Evolutionary conservation across 2,888 invertebrate genomes (phyloP), one percentile per base, ranked within the genome.

Genomic region (Myathropa florea): DNA sequence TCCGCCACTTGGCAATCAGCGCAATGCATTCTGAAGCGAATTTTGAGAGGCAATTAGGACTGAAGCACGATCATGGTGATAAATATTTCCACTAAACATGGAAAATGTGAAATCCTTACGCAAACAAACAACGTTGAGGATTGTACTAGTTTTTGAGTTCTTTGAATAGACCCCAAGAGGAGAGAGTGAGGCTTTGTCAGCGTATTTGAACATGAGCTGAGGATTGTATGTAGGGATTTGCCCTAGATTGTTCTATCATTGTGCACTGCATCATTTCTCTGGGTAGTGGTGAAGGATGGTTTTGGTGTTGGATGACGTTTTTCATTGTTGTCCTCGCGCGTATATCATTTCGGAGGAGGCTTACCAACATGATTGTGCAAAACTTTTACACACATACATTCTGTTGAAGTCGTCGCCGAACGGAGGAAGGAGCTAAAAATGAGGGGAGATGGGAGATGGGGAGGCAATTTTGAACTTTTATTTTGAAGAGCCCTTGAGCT

Each of bases 131-230:
- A 57, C 36, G 21, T 82, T 26, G 28, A 77, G 59, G 28, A 77
- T 72, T 77, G 72, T 73, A 67, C 85, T 64, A 82, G 73, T 73
- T 82, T 82, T 64, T 77, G 73, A 82, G 71, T 73, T 57, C 12
- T 57, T 23, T 57, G 57, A 46, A 46, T 18, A 18, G 46, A 4
- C 9, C 7, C n/a, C n/a, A 39, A 61, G 59, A 33, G 71, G 33
- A 67, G 26, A 7, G 7, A 57, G 30, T 33, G 59, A 21, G 18
- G 33, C 65, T 59, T 53, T 65, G 61, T 57, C 46, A 46, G 46
- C 18, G 18, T 77, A 65, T 83, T 78, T 73, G 71, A 53, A 68
- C 61, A 70, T 59, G 26, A 30, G 77, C 36, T 61, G 18, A 46
- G 18, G 6, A 18, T 63, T 30, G 67, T 46, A 46, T 18, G 46